Percentiles rank a stretch among this genome's conserved stretches.
Evolutionary conservation across 1,140 invertebrate species (phyloP).

Genomic region (Penaeus chinensis): DNA sequence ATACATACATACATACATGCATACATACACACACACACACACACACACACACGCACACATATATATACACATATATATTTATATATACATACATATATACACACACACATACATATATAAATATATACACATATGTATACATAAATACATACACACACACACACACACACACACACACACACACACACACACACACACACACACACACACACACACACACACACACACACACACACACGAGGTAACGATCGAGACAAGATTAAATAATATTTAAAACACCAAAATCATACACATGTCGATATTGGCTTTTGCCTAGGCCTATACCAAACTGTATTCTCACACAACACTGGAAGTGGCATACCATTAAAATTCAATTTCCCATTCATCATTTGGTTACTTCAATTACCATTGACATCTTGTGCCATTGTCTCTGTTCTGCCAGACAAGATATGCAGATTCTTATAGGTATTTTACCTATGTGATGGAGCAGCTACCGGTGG

Average conservation of each 20-base stretch:
- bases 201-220: not conserved
- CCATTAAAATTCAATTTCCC: no score
- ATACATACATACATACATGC: conserved; percentile 17
- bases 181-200: not conserved
- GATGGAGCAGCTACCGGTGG: no score
- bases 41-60: not conserved
- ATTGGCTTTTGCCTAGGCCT: not conserved
- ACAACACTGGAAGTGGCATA: no score
- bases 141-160: conserved; percentile 18
- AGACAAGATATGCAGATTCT: no score
- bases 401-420: no score
- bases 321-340: not conserved
- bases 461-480: no score
- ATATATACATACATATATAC: not conserved
- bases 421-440: no score
- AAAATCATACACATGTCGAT: no score
- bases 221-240: not conserved
- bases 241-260: no score
- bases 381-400: no score
- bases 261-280: no score
- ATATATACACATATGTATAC: conserved; percentile 33
- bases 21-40: conserved; percentile 10
- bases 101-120: conserved; percentile 27
- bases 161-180: not conserved
- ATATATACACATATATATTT: conserved; percentile 3